Percentiles rank a stretch among this genome's conserved stretches.
phyloP scores from a whole-genome alignment of 2,797 vertebrate species.

The Halcyon smyrnensis region DNA sequence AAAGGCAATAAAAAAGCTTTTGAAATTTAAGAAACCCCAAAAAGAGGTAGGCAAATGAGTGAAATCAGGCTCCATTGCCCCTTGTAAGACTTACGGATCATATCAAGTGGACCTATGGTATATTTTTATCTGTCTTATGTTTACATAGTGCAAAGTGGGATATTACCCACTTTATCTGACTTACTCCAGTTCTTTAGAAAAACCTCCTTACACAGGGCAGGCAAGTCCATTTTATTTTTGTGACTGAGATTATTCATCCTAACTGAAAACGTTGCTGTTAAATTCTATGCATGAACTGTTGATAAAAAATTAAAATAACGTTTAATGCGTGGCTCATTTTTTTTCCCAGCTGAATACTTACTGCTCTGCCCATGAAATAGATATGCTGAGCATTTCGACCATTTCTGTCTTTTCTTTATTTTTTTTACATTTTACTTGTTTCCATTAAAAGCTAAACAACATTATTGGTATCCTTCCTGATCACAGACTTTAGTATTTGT shows the following conservation, averaged over 20 bases:
- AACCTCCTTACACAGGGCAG: slow-evolving; percentile 25
- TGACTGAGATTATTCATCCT: slow-evolving; percentile 65
- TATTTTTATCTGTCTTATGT: slow-evolving; percentile 70
- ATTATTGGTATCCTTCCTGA: slow-evolving; percentile 66
- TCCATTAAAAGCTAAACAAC: slow-evolving; percentile 67
- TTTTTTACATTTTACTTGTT: slow-evolving; percentile 53
- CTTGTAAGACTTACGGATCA: slow-evolving; percentile 63
- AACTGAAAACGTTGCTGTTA: slow-evolving; percentile 70
- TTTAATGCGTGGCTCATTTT: slow-evolving; percentile 72
- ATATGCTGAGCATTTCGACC: slow-evolving; percentile 37
- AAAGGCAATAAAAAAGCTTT: slow-evolving; percentile 51
- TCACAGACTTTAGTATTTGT: slow-evolving; percentile 73
- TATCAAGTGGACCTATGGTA: slow-evolving; percentile 55
- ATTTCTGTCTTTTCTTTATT: neutral
- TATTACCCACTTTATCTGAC: slow-evolving; percentile 49
- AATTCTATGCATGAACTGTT: slow-evolving; percentile 75
- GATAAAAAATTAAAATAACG: slow-evolving; percentile 79
- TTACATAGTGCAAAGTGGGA: slow-evolving; percentile 67
- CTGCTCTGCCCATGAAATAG: slow-evolving; percentile 65
- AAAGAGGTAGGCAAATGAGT: slow-evolving; percentile 53
- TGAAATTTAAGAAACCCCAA: slow-evolving; percentile 6
- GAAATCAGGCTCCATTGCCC: slow-evolving; percentile 70
- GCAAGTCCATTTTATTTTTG: slow-evolving; percentile 67
- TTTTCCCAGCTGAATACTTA: slow-evolving; percentile 65
- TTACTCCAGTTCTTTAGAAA: slow-evolving; percentile 33